Percentiles rank a stretch among this genome's conserved stretches.
These are phyloP conservation scores for Cirrhinus mrigala DNA, from an alignment of 2,797 vertebrate genomes.

Conservation along the genomic window DNA sequence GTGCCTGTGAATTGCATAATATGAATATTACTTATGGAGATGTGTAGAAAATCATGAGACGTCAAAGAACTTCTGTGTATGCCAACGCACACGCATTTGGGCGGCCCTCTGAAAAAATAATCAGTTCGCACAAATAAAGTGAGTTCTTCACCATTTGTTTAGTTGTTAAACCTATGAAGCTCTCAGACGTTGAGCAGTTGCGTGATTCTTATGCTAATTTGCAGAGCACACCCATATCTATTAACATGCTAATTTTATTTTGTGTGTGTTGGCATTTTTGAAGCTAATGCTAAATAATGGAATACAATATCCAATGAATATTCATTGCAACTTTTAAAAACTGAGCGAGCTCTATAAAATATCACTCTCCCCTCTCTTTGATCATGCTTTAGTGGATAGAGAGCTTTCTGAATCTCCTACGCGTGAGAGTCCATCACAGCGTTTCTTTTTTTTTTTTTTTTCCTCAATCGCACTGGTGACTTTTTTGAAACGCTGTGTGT, in stretches of 20 bases:
- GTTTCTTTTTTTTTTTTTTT: not conserved
- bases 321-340: conserved; percentile 54
- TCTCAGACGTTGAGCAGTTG: conserved; percentile 49
- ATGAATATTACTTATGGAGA: conserved; percentile 39
- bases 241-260: conserved; percentile 66
- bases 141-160: conserved; percentile 41
- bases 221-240: conserved; percentile 65
- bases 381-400: conserved; percentile 45
- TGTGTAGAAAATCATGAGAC: not conserved
- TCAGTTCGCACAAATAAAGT: conserved; percentile 31
- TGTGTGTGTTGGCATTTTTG: conserved; percentile 60
- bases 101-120: not conserved
- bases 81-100: not conserved
- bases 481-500: not conserved
- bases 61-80: conserved; percentile 17
- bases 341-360: conserved; percentile 39
- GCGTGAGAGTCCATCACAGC: not conserved
- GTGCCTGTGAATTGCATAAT: conserved; percentile 48
- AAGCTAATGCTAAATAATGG: conserved; percentile 65
- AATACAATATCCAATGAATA: conserved; percentile 61
- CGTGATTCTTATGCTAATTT: conserved; percentile 67
- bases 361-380: conserved; percentile 22
- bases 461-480: not conserved
- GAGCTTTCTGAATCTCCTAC: conserved; percentile 39
- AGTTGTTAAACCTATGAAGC: conserved; percentile 51